These are phyloP conservation scores for Labeo catla DNA, from an alignment of 2,113 vertebrate species.

Conservation along the genomic window DNA sequence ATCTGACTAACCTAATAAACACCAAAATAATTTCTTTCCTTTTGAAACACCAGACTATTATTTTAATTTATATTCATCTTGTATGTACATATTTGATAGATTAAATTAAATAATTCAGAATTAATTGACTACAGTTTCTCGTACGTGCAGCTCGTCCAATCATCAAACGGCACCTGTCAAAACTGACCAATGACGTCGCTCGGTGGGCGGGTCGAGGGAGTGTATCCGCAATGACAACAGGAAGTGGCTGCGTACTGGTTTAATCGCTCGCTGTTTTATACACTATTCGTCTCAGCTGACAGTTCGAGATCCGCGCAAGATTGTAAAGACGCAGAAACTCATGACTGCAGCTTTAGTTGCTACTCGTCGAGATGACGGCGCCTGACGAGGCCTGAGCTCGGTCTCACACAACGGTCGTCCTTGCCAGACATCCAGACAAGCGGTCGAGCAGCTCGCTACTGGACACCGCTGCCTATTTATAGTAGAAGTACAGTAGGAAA, in stretches of 20 bases:
- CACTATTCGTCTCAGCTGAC: neutral
- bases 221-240: conserved; percentile 62
- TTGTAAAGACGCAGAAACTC: neutral
- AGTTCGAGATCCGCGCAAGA: neutral
- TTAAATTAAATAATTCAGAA: neutral
- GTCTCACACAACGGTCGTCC: conserved; percentile 2
- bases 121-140: neutral
- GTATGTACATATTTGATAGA: neutral
- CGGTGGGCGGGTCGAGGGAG: conserved; percentile 22
- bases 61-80: neutral
- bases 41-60: neutral
- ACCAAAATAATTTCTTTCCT: neutral
- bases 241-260: conserved; percentile 60
- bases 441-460: neutral
- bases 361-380: neutral
- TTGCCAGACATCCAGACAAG: conserved; percentile 31
- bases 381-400: conserved; percentile 18
- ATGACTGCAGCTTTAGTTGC: neutral
- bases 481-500: neutral
- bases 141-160: conserved; percentile 46
- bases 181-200: conserved; percentile 63
- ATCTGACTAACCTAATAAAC: neutral
- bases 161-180: neutral
- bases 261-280: conserved; percentile 15
- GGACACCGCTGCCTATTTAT: neutral